Percentiles rank a stretch among this genome's conserved stretches.
phyloP scores from a whole-genome alignment of 2,888 invertebrate species.

The Cantharis lateralis region DNA sequence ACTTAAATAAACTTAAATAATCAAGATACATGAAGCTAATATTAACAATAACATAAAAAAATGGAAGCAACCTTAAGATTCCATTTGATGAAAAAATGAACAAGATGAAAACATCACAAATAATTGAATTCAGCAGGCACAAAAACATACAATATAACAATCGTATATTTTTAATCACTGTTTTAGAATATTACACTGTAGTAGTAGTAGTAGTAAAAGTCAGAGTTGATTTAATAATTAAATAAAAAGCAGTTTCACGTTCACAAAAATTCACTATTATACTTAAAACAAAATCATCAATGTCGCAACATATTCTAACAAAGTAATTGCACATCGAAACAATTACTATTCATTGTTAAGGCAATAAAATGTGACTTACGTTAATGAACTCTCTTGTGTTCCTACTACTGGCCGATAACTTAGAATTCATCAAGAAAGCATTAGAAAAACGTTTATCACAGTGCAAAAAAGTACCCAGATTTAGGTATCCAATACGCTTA shows the following conservation, averaged over 20 bases:
- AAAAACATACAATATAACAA: slow-evolving; percentile 29
- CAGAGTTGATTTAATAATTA: slow-evolving; percentile 23
- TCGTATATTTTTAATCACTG: slow-evolving; percentile 31
- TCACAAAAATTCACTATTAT: slow-evolving; percentile 29
- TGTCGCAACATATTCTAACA: slow-evolving; percentile 30
- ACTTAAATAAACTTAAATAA: not conserved
- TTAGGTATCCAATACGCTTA: slow-evolving; percentile 4
- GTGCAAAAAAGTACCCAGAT: slow-evolving; percentile 27
- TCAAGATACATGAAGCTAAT: not conserved
- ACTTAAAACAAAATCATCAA: slow-evolving; percentile 20
- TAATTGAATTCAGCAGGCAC: slow-evolving; percentile 24
- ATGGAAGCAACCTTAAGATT: slow-evolving; percentile 30
- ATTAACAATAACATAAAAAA: slow-evolving; percentile 8
- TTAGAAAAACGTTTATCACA: slow-evolving; percentile 27
- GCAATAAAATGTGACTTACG: slow-evolving; percentile 5
- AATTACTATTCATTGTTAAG: slow-evolving; percentile 33
- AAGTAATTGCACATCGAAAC: slow-evolving; percentile 42
- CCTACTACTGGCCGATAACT: slow-evolving; percentile 26
- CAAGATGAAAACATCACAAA: slow-evolving; percentile 32
- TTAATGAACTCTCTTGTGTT: slow-evolving; percentile 17
- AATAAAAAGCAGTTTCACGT: slow-evolving; percentile 32
- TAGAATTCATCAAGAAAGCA: slow-evolving; percentile 21
- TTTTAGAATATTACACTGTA: slow-evolving; percentile 30
- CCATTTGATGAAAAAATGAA: slow-evolving; percentile 27
- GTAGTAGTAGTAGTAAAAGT: not conserved